Percentiles rank a stretch among this genome's conserved stretches.
Conservation (phyloP, 1,140 invertebrate species). For the Cheumatopsyche charites region DNA sequence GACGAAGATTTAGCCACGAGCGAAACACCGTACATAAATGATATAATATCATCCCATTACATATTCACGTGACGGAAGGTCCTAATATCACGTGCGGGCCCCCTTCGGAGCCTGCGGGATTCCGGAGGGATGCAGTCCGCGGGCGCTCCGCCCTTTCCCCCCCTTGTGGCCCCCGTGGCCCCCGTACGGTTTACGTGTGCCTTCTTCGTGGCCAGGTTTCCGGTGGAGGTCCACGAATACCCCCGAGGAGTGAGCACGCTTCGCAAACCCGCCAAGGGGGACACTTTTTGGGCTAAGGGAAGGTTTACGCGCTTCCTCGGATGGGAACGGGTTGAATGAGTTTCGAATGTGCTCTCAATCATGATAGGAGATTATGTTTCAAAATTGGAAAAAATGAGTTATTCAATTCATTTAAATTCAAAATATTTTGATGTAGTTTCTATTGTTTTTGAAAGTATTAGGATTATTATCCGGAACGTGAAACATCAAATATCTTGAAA, state of each 20-base stretch:
- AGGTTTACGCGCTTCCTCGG: too few species aligned
- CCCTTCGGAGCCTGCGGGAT: neutral
- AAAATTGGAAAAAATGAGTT: too few species aligned
- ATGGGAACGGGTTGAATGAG: too few species aligned
- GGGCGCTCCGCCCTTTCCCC: neutral
- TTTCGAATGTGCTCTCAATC: too few species aligned
- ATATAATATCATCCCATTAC: constrained; percentile 29
- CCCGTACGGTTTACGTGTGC: neutral
- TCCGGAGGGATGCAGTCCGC: neutral
- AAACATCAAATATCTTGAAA: too few species aligned
- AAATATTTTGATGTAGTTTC: too few species aligned
- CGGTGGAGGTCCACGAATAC: neutral
- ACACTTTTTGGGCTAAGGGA: too few species aligned
- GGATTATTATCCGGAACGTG: too few species aligned
- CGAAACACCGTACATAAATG: constrained; percentile 15
- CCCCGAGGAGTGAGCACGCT: neutral
- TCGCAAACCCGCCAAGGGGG: constrained; percentile 1
- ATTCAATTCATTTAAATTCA: too few species aligned
- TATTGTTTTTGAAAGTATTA: too few species aligned
- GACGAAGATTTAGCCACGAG: neutral
- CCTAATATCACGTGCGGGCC: constrained; percentile 23
- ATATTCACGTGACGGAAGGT: constrained; percentile 30
- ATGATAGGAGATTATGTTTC: too few species aligned
- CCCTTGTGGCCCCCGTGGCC: neutral
- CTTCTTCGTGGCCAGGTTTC: neutral